Evolutionary conservation across 1,140 invertebrate species (phyloP).

Genomic region (Drosophila arawakana): DNA sequence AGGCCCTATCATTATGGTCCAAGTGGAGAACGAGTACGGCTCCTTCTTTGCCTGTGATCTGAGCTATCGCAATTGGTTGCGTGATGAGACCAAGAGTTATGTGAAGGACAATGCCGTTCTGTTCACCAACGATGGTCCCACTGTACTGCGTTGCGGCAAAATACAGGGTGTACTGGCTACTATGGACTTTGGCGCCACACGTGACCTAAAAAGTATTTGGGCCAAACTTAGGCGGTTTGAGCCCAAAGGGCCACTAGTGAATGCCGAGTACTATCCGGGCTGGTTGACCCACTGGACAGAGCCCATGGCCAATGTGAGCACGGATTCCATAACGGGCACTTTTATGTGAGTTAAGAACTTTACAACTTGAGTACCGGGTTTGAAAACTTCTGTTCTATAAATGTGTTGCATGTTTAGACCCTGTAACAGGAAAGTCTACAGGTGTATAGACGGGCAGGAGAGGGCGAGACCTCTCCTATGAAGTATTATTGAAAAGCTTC

Average conservation of each 20-base stretch:
- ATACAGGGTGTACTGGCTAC: conserved; percentile 89
- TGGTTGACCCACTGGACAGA: conserved; percentile 95
- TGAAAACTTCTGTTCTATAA: too few relatives aligned
- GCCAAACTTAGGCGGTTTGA: conserved; percentile 83
- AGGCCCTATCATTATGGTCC: conserved; percentile 93
- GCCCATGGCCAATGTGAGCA: conserved; percentile 86
- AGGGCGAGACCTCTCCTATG: too few relatives aligned
- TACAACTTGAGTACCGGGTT: too few relatives aligned
- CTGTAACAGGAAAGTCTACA: too few relatives aligned
- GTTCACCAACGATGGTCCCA: conserved; percentile 92
- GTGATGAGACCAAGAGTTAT: conserved; percentile 87
- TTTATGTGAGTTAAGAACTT: conserved; percentile 86
- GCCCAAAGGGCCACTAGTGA: conserved; percentile 90
- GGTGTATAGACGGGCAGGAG: too few relatives aligned
- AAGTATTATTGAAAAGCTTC: too few relatives aligned
- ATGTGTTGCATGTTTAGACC: too few relatives aligned
- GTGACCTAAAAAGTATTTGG: conserved; percentile 60
- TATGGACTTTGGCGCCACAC: conserved; percentile 89
- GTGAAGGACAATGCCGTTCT: conserved; percentile 89
- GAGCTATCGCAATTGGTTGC: conserved; percentile 88
- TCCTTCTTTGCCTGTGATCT: conserved; percentile 91
- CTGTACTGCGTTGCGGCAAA: conserved; percentile 87
- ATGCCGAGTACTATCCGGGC: conserved; percentile 96
- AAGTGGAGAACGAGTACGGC: conserved; percentile 98
- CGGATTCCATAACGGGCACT: conserved; percentile 85